Conservation (phyloP, 1,140 invertebrate genomes). For the Xylocopa sonorina region DNA sequence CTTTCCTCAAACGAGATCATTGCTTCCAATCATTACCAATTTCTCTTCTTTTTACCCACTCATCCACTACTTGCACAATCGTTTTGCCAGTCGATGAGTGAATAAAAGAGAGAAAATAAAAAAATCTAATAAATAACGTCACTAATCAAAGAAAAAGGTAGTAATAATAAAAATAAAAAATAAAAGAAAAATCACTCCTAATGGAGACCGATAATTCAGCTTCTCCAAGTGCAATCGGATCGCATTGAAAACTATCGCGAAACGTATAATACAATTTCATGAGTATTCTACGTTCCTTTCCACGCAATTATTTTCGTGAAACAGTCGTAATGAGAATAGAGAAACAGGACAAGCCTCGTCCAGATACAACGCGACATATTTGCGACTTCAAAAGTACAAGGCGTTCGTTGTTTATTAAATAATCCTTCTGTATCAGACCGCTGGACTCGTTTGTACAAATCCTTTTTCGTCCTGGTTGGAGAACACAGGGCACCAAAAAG, state of each 20-base stretch:
- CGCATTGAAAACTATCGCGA: not conserved
- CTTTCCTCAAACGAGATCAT: not conserved
- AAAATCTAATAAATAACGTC: not conserved
- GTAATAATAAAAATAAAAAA: not conserved
- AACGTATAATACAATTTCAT: constrained; percentile 11
- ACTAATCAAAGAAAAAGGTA: not conserved
- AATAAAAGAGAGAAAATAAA: not conserved
- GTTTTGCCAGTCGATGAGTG: not conserved
- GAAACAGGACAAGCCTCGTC: not conserved
- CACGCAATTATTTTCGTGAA: not conserved
- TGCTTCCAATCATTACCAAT: not conserved
- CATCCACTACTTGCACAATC: not conserved
- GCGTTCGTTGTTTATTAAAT: not conserved
- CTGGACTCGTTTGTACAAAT: not conserved
- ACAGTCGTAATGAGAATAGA: not conserved
- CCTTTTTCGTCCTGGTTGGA: not conserved
- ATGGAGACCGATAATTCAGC: not conserved
- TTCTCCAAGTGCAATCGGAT: not conserved
- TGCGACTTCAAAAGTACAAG: not conserved
- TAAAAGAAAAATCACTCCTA: not conserved
- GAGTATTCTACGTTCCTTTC: not conserved
- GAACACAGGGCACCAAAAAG: not conserved
- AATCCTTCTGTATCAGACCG: not conserved
- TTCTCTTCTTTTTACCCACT: not conserved
- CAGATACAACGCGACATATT: constrained; percentile 15